phyloP scores from a whole-genome alignment of 2,888 invertebrate species.

The Liodrosophila aerea region DNA sequence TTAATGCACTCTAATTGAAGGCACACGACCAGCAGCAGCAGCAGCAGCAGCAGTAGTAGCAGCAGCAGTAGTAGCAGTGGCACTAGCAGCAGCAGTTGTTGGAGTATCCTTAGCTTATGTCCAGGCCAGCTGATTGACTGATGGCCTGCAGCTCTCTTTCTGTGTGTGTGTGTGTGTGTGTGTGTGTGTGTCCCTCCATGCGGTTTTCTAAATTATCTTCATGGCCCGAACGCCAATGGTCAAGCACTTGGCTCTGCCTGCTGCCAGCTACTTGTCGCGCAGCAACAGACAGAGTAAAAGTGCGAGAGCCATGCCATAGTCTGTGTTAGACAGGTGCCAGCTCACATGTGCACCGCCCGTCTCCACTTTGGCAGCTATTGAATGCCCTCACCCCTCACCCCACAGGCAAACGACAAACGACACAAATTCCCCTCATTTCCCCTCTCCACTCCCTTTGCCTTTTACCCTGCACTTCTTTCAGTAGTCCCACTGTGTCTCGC shows the following conservation, averaged over 20 bases:
- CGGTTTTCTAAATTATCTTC: slow-evolving; percentile 60
- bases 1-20: slow-evolving; percentile 55
- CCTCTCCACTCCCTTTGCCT: neutral
- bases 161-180: slow-evolving; percentile 10
- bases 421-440: slow-evolving; percentile 24
- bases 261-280: slow-evolving; percentile 20
- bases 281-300: neutral
- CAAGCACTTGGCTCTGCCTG: slow-evolving; percentile 41
- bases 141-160: slow-evolving; percentile 7
- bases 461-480: neutral
- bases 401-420: slow-evolving; percentile 26
- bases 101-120: slow-evolving; percentile 9
- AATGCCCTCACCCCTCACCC: slow-evolving; percentile 33
- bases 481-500: slow-evolving; percentile 7
- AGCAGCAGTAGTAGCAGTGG: no score
- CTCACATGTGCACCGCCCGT: neutral
- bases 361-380: slow-evolving; percentile 51
- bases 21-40: slow-evolving; percentile 2
- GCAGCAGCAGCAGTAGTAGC: neutral
- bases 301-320: neutral
- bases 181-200: slow-evolving; percentile 29
- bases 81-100: neutral
- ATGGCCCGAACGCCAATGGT: slow-evolving; percentile 40
- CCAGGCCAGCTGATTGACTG: slow-evolving; percentile 38
- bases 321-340: slow-evolving; percentile 10